Conservation (phyloP, 2,113 vertebrate species). For the Corythornis madagascariensis region DNA sequence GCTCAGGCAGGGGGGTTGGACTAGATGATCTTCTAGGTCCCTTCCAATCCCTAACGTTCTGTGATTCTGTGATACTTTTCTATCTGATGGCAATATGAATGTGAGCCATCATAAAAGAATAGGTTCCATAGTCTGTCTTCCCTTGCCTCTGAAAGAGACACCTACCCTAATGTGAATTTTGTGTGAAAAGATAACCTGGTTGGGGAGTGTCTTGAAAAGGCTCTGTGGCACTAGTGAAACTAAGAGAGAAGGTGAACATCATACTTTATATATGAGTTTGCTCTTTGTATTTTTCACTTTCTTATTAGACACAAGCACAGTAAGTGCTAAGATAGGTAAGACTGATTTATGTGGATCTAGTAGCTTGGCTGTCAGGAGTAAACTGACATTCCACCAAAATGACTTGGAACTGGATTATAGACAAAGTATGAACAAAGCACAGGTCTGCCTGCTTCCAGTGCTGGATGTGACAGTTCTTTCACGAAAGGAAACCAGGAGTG, state of each 20-base stretch:
- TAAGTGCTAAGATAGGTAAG: not conserved
- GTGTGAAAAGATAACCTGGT: not conserved
- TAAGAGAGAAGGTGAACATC: not conserved
- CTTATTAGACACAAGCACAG: not conserved
- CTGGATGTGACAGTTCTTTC: not conserved
- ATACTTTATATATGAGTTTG: not conserved
- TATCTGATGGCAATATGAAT: not conserved
- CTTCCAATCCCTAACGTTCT: no score
- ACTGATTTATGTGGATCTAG: not conserved
- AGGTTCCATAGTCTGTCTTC: not conserved
- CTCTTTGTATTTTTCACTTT: not conserved
- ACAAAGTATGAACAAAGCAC: not conserved
- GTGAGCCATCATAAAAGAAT: not conserved
- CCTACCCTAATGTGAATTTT: not conserved
- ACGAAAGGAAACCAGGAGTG: not conserved
- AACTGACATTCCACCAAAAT: not conserved
- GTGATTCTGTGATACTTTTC: not conserved
- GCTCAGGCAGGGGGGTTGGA: no score
- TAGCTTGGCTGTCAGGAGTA: constrained; percentile 1
- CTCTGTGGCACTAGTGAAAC: not conserved
- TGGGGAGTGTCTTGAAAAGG: not conserved
- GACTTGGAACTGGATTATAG: not conserved
- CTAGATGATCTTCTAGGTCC: no score
- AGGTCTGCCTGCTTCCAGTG: not conserved
- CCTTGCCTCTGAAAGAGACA: not conserved